Evolutionary conservation across 2,888 invertebrate species (phyloP).

Genomic region (Altica lythri): DNA sequence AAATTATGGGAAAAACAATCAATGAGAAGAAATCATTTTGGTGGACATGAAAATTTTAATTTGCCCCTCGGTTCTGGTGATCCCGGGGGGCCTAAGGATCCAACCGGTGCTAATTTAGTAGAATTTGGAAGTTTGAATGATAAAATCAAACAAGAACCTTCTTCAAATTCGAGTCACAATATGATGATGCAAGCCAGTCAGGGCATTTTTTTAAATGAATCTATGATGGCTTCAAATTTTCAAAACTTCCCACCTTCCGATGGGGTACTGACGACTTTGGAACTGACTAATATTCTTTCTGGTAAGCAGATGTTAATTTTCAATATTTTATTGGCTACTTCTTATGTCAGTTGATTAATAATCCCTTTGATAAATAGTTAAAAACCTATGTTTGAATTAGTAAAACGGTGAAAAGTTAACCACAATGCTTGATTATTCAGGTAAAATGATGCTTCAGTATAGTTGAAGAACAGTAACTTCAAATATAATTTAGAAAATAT

Average conservation of each 20-base stretch:
- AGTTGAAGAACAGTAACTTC: too few species aligned
- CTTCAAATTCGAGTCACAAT: conserved; percentile 45
- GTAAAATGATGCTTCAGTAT: too few species aligned
- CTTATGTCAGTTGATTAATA: too few species aligned
- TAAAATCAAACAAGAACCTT: conserved; percentile 56
- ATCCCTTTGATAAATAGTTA: too few species aligned
- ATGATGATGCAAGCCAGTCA: conserved; percentile 50
- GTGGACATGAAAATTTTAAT: conserved; percentile 63
- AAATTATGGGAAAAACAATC: conserved; percentile 82
- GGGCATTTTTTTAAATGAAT: conserved; percentile 54
- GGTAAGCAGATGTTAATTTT: conserved; percentile 34
- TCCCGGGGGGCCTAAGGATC: conserved; percentile 63
- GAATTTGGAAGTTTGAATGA: conserved; percentile 54
- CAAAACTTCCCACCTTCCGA: conserved; percentile 53
- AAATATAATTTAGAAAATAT: too few species aligned
- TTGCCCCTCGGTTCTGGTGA: conserved; percentile 71
- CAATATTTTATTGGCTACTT: conserved; percentile 1
- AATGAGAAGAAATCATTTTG: conserved; percentile 58
- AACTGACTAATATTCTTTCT: conserved; percentile 52
- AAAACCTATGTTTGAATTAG: too few species aligned
- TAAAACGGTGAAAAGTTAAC: too few species aligned
- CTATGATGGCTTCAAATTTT: conserved; percentile 54
- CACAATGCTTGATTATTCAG: too few species aligned
- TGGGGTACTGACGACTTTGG: conserved; percentile 51
- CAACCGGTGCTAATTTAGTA: conserved; percentile 57